Base-by-base conservation (phyloP, 64 coral and sea anemone genomes). In the Platygyra sinensis region DNA sequence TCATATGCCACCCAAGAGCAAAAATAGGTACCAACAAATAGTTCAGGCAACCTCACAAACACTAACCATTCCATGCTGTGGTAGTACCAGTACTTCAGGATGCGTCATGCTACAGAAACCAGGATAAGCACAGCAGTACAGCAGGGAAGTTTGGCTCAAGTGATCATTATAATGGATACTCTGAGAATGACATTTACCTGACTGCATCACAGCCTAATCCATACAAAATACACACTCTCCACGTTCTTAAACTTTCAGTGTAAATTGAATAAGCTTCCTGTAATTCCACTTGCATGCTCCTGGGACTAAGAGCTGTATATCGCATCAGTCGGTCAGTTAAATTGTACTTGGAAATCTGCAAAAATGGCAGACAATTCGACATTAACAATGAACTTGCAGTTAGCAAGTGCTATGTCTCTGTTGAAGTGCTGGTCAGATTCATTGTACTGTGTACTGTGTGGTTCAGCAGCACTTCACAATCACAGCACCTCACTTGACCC, bases 211-310 rank as follows among this genome's bases (percentile, higher is more conserved):
- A 95, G 25, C 94, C 91, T 6, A 99, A 73, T 63, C 97, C 97
- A 93, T 99, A 99, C 65, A 78, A 65, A 8, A 99, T 79, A 86
- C 93, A 96, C 17, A 93, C 88, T 30, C 71, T 99, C 97, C 94
- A 99, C 2, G 91, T 91, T 8, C 91, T 87, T 15, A 99, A 77
- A 72, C 97, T 99, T 89, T 99, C 97, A 33, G 74, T 76, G 72
- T 80, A 93, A 52, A 99, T 6, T 29, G 28, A 62, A 74, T 38
- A 77, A 15, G 74, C 95, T 5, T 87, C 82, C 18, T 87, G 30
- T 22, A 85, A 55, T 62, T 62, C 74, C 2, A 95, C 50, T 87
- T 79, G 75, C 75, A 89, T 93, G 24, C 94, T 87, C 15, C 65
- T 80, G n/a, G 96, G 89, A 12, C 83, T 83, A 0, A 94, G 80